Base-by-base conservation (phyloP, 2,888 invertebrate genomes). In the Stegana nigrithorax region DNA sequence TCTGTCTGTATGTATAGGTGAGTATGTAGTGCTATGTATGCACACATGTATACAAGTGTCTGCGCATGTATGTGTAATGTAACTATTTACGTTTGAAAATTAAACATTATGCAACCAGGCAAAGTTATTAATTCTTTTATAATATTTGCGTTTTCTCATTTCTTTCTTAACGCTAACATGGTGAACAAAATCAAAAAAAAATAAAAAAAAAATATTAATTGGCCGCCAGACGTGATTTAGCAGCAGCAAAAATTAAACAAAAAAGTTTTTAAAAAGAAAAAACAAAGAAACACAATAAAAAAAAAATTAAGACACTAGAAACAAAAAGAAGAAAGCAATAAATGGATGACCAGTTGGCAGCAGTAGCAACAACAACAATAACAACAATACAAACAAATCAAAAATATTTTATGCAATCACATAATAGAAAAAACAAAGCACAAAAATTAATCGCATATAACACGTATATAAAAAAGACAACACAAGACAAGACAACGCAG, bases 181-280 rank as follows among this genome's bases (percentile, higher is more conserved):
- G 55, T 45, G 29, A 17, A 32, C 59, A 23, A 17, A 32, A 47
- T 44, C n/a, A n/a, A n/a, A n/a, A n/a, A n/a, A n/a, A n/a, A n/a
- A n/a, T n/a, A n/a, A n/a, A n/a, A n/a, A n/a, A n/a, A 42, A 60
- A 60, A 55, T 67, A 64, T 73, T 77, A 75, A 77, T 77, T 74
- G 73, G 68, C 70, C 75, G 66, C 62, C 67, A 71, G 75, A 73
- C 67, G 70, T 73, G 69, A 62, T 60, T 56, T 51, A 64, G 59
- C 56, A 60, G 57, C 64, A 32, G 47, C 36, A 56, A 53, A 21
- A n/a, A n/a, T n/a, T n/a, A n/a, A n/a, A n/a, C n/a, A n/a, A n/a
- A n/a, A n/a, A n/a, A n/a, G n/a, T n/a, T n/a, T n/a, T n/a, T n/a
- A n/a, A n/a, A n/a, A 62, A 53, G 12, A 53, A 63, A 59, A n/a